phyloP scores from a whole-genome alignment of 1,140 invertebrate genomes.

The Eueides isabella region DNA sequence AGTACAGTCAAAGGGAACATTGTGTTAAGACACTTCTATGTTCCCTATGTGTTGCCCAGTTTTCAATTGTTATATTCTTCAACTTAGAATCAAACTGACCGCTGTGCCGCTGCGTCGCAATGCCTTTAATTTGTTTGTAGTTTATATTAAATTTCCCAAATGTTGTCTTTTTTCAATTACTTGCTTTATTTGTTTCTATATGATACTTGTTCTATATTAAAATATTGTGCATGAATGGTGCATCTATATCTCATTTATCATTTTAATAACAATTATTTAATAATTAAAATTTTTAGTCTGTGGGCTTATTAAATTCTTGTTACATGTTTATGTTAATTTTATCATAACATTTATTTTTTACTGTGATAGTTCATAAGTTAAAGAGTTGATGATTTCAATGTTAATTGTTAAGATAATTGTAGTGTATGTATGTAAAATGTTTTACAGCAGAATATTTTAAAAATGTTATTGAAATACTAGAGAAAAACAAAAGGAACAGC shows the following conservation, averaged over 20 bases:
- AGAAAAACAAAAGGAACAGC: neutral
- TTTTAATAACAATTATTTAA: slow-evolving; percentile 13
- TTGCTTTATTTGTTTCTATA: too few species aligned
- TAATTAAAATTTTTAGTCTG: neutral
- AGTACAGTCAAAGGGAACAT: too few species aligned
- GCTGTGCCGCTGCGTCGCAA: too few species aligned
- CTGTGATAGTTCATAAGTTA: neutral
- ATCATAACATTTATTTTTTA: neutral
- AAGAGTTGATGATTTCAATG: too few species aligned
- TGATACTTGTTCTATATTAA: slow-evolving; percentile 6
- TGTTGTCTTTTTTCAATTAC: too few species aligned
- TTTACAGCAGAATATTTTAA: neutral
- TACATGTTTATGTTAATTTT: slow-evolving; percentile 3
- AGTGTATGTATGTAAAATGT: neutral
- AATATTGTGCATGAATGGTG: slow-evolving; percentile 24
- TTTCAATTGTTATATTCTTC: too few species aligned
- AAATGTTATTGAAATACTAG: neutral
- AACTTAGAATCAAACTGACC: too few species aligned
- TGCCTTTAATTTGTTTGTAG: too few species aligned
- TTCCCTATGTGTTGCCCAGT: too few species aligned
- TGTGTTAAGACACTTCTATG: too few species aligned
- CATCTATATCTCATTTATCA: slow-evolving; percentile 21
- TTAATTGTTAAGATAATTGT: too few species aligned
- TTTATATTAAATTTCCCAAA: too few species aligned
- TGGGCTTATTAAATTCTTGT: neutral